phyloP scores from a whole-genome alignment of 2,113 vertebrate genomes.

The Phylloscopus whistleri region DNA sequence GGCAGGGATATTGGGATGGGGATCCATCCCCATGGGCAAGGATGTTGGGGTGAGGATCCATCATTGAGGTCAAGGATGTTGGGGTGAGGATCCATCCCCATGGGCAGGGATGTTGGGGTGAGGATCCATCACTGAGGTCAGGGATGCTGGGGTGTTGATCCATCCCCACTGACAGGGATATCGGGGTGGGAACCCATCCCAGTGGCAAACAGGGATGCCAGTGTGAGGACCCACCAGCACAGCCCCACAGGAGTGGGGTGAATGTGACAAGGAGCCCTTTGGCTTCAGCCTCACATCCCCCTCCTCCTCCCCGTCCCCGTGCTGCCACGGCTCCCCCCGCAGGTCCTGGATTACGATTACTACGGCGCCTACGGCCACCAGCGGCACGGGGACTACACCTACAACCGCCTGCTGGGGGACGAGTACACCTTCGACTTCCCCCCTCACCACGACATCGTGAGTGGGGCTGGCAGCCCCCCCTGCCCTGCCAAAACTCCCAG shows the following conservation, averaged over 20 bases:
- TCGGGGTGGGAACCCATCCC: rapidly evolving
- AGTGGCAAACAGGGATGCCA: rapidly evolving
- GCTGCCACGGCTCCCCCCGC: neutral
- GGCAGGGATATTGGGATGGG: neutral
- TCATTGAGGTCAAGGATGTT: neutral
- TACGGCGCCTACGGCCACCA: conserved; percentile 81
- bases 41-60: too few species aligned
- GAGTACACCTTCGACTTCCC: conserved; percentile 95
- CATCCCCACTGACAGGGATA: rapidly evolving
- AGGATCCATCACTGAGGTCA: rapidly evolving
- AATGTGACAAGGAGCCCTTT: rapidly evolving
- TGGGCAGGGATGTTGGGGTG: rapidly evolving
- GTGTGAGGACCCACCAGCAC: neutral
- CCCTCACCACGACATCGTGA: conserved; percentile 84
- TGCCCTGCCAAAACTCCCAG: neutral
- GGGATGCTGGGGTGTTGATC: rapidly evolving
- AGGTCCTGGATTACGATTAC: conserved; percentile 90
- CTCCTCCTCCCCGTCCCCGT: neutral
- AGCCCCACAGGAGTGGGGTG: neutral
- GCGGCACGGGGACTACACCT: conserved; percentile 74
- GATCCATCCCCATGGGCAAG: rapidly evolving
- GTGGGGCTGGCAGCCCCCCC: neutral
- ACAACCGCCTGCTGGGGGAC: conserved; percentile 77
- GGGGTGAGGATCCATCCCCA: rapidly evolving
- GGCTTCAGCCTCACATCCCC: neutral